Evolutionary conservation across 2,797 vertebrate species (phyloP).

Genomic region (Ataeniobius toweri): DNA sequence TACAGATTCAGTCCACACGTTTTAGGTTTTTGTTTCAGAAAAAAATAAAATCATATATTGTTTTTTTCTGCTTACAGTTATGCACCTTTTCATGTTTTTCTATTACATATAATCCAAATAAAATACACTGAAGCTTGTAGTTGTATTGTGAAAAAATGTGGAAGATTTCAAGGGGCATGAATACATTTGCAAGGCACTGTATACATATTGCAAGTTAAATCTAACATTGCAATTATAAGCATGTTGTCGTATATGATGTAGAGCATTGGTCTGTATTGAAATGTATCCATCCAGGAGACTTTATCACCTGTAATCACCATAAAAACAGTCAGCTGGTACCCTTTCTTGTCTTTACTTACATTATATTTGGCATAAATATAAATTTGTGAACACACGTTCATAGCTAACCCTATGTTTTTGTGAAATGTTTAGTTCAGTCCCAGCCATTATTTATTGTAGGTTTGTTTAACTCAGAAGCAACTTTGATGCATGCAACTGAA

Average conservation of each 20-base stretch:
- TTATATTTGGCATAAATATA: neutral
- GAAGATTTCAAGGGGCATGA: neutral
- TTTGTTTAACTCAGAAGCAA: neutral
- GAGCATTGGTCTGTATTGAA: neutral
- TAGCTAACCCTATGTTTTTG: neutral
- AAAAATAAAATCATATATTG: neutral
- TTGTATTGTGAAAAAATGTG: neutral
- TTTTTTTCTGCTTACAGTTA: neutral
- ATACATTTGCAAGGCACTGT: neutral
- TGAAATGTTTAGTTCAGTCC: neutral
- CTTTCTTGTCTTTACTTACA: neutral
- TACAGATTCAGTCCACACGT: neutral
- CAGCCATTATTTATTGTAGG: neutral
- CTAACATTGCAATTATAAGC: neutral
- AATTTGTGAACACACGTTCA: neutral
- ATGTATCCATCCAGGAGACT: neutral
- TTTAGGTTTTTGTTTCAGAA: neutral
- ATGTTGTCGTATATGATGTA: too few relatives aligned
- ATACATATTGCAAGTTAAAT: neutral
- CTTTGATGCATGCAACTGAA: neutral
- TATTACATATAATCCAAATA: neutral
- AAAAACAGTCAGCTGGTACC: neutral
- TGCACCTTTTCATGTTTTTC: neutral
- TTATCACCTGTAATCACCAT: neutral
- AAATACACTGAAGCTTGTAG: neutral